Evolutionary conservation across 2,888 invertebrate species (phyloP).

Genomic region (Trissoscelio sp.): DNA sequence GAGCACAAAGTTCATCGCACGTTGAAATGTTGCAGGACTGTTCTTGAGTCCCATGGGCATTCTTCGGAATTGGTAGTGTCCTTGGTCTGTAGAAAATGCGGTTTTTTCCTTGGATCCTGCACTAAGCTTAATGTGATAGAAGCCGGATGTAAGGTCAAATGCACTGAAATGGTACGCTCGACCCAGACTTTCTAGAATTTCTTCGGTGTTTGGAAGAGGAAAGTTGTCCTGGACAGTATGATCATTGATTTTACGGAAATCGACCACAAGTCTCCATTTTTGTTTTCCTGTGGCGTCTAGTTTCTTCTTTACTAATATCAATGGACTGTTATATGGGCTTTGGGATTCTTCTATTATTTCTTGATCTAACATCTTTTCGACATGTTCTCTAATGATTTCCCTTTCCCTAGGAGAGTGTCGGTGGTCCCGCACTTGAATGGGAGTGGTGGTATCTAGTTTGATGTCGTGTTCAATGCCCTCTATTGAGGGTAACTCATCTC

Average conservation of each 20-base stretch:
- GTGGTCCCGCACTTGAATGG: not conserved
- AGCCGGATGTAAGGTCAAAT: not conserved
- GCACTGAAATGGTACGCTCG: not conserved
- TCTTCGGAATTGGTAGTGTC: conserved; percentile 7
- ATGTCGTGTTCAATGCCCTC: not conserved
- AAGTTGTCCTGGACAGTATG: not conserved
- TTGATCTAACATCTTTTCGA: conserved; percentile 7
- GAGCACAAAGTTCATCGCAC: not conserved
- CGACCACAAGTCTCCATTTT: not conserved
- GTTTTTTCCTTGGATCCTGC: not conserved
- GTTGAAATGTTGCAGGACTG: conserved; percentile 6
- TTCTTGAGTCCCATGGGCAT: conserved; percentile 10
- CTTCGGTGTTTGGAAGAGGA: not conserved
- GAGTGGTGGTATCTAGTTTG: not conserved
- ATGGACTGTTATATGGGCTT: conserved; percentile 5
- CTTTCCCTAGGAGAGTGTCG: not conserved
- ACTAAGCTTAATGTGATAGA: not conserved
- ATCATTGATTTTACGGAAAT: conserved; percentile 6
- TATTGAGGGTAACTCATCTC: not conserved
- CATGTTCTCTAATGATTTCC: too few species aligned
- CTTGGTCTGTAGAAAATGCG: conserved; percentile 6
- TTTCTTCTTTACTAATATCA: not conserved
- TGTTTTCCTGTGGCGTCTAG: not conserved
- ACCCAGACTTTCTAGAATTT: not conserved
- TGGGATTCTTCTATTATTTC: conserved; percentile 4